A percentile compares a stretch with the other conserved stretches of the same genome.
These are phyloP conservation scores for Pocillopora meandrina DNA, from an alignment of 92 coral and sea anemone genomes.

Conservation along the genomic window DNA sequence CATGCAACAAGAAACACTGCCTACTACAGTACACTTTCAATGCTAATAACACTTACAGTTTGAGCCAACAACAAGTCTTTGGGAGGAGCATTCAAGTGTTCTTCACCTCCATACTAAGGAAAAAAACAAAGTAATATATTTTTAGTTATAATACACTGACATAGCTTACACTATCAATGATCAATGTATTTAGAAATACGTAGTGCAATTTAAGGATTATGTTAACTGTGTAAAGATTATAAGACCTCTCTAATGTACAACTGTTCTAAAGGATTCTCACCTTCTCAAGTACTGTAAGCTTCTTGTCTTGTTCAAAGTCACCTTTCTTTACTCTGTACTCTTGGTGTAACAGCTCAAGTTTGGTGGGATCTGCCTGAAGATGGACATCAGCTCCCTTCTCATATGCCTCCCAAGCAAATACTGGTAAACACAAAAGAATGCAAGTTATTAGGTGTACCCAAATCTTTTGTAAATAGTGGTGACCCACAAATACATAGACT, in stretches of 20 bases:
- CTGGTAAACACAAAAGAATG: constrained; percentile 36
- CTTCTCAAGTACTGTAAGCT: constrained; percentile 81
- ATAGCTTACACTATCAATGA: background rate
- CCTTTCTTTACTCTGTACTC: constrained; percentile 97
- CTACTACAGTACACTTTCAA: background rate
- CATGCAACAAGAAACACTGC: background rate
- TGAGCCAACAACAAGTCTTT: constrained; percentile 93
- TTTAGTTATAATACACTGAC: background rate
- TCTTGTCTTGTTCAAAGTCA: constrained; percentile 89
- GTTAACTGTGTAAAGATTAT: too few relatives aligned
- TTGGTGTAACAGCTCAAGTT: constrained; percentile 90
- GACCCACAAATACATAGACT: background rate
- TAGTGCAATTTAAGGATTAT: too few relatives aligned
- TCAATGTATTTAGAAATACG: background rate
- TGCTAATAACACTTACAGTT: constrained; percentile 71
- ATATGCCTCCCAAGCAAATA: constrained; percentile 99
- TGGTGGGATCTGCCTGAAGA: constrained; percentile 97
- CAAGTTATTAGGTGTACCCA: background rate
- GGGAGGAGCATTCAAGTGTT: constrained; percentile 89
- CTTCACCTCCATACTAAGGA: constrained; percentile 94
- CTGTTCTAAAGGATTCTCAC: constrained; percentile 30
- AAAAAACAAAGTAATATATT: background rate
- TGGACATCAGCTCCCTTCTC: constrained; percentile 99
- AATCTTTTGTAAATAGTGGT: too few relatives aligned
- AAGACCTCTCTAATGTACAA: too few relatives aligned